Evolutionary conservation across 2,113 vertebrate species (phyloP), one percentile per base, ranked within the genome.

Genomic region (Synodontis membranacea): DNA sequence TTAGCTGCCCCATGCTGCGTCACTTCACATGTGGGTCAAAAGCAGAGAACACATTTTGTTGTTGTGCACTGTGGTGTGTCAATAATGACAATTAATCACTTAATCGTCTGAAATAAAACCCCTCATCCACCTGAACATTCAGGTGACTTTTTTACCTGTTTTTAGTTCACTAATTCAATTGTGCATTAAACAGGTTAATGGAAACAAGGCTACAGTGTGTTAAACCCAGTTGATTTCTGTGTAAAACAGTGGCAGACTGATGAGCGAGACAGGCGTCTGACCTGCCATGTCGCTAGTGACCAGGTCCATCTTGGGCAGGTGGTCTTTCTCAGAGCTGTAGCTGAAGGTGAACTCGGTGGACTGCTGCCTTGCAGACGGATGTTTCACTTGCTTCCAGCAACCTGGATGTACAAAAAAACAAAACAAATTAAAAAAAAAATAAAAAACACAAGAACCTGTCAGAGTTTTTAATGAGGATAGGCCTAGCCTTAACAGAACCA

Each of bases 281-380:
- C 97, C 96, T 93, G 95, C 95, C 92, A 96, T 94, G 75, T 94
- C 94, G 70, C 96, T 96, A 82, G 94, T 96, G 87, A 96, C 94
- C 88, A 97, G 92, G 91, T 97, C 96, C 84, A 97, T 90, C 83
- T 95, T 96, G 52, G 96, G 94, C 5, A 95, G 88, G 48, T 93
- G 90, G 46, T 96, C 96, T 86, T 96, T 96, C 87, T 96, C 97
- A 0, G 89, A 94, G 75, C 92, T 95, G 80, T 97, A 97, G 93
- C 94, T 96, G 92, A 97, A 96, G 84, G 96, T 96, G 92, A 96
- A 97, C 90, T 97, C 96, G 0, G 95, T 92, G 4, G 96, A 97
- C 81, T 95, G 96, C 87, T 95, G 96, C 75, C 95, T 94, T 80
- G 93, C 91, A 88, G 96, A 96, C 1, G 96, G 95, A 86, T 95